Conservation (phyloP, 2,113 vertebrate genomes). For the Ictidomys tridecemlineatus region DNA sequence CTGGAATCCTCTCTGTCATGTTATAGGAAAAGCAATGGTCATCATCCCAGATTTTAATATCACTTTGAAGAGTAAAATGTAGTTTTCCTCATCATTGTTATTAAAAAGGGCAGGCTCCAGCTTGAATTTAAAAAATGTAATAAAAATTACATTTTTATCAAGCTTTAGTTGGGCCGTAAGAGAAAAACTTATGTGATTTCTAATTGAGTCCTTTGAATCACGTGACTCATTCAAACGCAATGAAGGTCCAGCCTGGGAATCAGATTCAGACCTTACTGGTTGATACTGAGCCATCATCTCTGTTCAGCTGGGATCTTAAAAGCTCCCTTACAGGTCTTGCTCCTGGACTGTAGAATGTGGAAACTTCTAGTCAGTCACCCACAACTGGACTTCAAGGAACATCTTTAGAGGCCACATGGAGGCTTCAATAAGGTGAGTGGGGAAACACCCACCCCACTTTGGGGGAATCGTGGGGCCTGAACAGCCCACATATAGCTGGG, state of each 20-base stretch:
- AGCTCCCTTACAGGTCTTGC: background rate
- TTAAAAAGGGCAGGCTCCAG: background rate
- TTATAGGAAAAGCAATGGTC: slow-evolving; percentile 2
- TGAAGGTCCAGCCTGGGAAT: background rate
- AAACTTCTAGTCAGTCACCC: background rate
- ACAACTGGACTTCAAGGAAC: background rate
- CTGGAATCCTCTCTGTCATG: background rate
- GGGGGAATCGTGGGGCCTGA: background rate
- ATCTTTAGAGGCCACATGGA: background rate
- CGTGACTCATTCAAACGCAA: background rate
- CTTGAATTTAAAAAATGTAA: background rate
- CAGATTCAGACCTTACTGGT: background rate
- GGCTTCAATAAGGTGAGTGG: background rate
- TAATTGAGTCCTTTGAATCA: slow-evolving; percentile 4
- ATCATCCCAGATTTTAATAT: slow-evolving; percentile 34
- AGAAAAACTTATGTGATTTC: slow-evolving; percentile 30
- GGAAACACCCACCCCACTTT: background rate
- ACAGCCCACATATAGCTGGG: background rate
- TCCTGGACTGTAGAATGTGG: background rate
- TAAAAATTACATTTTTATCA: slow-evolving; percentile 35
- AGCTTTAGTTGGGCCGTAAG: slow-evolving; percentile 48
- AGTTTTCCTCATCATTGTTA: slow-evolving; percentile 22
- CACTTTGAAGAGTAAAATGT: slow-evolving; percentile 9
- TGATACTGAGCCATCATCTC: background rate
- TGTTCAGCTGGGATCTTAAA: slow-evolving; percentile 6